Percentiles rank a stretch among this genome's conserved stretches.
Evolutionary conservation across 2,888 invertebrate genomes (phyloP).

Genomic region (Drosophila monieri): DNA sequence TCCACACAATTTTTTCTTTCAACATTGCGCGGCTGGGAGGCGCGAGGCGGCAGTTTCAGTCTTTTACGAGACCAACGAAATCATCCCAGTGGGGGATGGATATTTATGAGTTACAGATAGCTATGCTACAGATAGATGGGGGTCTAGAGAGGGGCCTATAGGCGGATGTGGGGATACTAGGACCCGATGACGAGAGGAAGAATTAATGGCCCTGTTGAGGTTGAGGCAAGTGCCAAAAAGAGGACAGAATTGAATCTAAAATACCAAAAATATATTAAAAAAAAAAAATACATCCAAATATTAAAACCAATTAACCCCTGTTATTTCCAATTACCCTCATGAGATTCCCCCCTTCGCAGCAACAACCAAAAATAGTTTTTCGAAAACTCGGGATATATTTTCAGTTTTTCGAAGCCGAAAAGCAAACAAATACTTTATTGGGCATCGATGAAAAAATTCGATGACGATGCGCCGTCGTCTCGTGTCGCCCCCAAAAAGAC

Average conservation of each 20-base stretch:
- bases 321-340: background rate
- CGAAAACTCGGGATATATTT: constrained; percentile 9
- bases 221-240: constrained; percentile 33
- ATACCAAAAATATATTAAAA: background rate
- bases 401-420: constrained; percentile 20
- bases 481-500: constrained; percentile 15
- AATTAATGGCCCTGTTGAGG: constrained; percentile 40
- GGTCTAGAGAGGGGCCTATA: background rate
- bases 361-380: constrained; percentile 12
- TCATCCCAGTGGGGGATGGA: constrained; percentile 45
- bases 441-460: constrained; percentile 38
- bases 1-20: constrained; percentile 62
- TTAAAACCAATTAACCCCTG: background rate
- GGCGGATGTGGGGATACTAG: background rate
- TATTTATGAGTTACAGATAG: constrained; percentile 39
- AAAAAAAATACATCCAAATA: background rate
- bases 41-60: constrained; percentile 15
- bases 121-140: constrained; percentile 6
- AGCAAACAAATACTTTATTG: constrained; percentile 35
- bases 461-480: constrained; percentile 40
- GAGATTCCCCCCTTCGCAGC: background rate
- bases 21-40: constrained; percentile 30
- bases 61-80: constrained; percentile 59
- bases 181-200: constrained; percentile 15
- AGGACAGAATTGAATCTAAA: background rate